Evolutionary conservation across 2,888 invertebrate species (phyloP).

Genomic region (Lasioglossum figueresi): DNA sequence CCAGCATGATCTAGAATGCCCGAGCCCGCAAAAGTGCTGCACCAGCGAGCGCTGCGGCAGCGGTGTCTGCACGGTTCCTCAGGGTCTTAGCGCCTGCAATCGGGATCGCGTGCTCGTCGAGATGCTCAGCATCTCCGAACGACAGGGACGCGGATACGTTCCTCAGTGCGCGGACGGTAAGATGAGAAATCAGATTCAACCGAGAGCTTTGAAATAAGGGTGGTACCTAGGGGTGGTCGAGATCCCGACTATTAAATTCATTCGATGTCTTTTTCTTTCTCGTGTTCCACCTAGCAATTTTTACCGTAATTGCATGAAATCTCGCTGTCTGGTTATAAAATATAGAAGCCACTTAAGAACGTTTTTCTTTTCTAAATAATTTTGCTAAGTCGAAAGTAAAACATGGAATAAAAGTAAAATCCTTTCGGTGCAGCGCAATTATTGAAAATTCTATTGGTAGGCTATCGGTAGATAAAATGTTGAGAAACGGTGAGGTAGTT

Average conservation of each 20-base stretch:
- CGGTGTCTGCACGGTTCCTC: constrained; percentile 89
- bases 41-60: constrained; percentile 89
- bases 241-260: no score
- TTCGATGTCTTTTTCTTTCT: no score
- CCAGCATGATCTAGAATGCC: constrained; percentile 92
- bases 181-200: neutral
- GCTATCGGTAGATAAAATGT: neutral
- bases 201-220: neutral
- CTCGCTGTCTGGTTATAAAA: no score
- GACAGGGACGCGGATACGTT: constrained; percentile 92
- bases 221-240: no score
- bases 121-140: constrained; percentile 90
- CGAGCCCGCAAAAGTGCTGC: constrained; percentile 93
- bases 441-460: neutral
- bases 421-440: no score
- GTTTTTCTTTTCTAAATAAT: no score
- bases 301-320: no score
- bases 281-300: no score
- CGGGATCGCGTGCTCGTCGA: constrained; percentile 92
- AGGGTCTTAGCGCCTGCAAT: constrained; percentile 88
- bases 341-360: no score
- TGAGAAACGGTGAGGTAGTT: neutral
- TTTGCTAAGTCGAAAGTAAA: no score
- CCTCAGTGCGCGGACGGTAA: constrained; percentile 89
- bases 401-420: no score